Evolutionary conservation across 2,797 vertebrate genomes (phyloP), one percentile per base, ranked within the genome.

Genomic region (Helarctos malayanus): DNA sequence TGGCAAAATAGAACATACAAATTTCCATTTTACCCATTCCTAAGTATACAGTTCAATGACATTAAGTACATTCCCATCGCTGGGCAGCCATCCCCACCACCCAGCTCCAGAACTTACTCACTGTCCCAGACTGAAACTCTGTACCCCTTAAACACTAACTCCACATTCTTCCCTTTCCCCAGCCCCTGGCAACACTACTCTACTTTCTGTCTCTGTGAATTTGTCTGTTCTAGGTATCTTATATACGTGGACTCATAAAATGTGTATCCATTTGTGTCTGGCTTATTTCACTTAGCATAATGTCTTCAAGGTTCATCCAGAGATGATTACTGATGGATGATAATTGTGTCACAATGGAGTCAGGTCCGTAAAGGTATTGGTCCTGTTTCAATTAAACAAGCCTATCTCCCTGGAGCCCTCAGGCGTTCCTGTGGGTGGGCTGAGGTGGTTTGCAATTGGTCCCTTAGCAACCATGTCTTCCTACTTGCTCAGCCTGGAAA

Each of bases 251-350:
- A 54, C 29, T 79, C 38, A 35, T 13, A 38, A 5, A 52, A 9
- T 35, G n/a, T 35, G 82, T 78, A n/a, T 61, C 47, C n/a, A 57
- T 92, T 59, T 25, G 25, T 83, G 79, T 83, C 92, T 83, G 76
- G 79, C 19, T 92, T 93, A 89, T 93, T 92, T 93, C 52, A 80
- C 38, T 91, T 47, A 47, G 49, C 45, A 18, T 78, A 56, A 91
- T 27, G 61, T 86, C 56, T 35, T 89, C n/a, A 29, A 79, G 54
- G 10, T n/a, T 89, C 65, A 57, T 45, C 56, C 6, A 19, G 78
- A 89, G 27, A 78, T 91, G n/a, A 29, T 52, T 54, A 92, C 68
- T 85, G n/a, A 41, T 95, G 75, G 68, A 3, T 35, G 41, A 45
- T 45, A 47, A 49, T 11, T 1, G 3, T 56, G 49, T 71, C 65